Evolutionary conservation across 2,888 invertebrate genomes (phyloP).

Genomic region (Parapristionchus giblindavisi): DNA sequence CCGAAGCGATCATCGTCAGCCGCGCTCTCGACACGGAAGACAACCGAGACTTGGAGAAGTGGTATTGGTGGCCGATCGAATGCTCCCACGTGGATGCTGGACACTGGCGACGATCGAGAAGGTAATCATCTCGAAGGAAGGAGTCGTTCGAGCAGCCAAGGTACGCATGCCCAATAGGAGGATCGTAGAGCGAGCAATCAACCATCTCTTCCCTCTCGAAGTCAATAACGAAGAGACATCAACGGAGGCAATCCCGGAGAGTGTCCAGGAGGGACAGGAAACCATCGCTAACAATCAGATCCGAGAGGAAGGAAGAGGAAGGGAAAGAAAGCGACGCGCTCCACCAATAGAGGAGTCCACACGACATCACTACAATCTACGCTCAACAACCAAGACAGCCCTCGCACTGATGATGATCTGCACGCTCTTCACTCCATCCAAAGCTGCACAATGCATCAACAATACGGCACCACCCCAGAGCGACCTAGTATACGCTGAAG

Average conservation of each 20-base stretch:
- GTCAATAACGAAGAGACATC: background rate
- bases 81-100: background rate
- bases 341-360: background rate
- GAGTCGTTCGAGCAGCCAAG: slow-evolving; percentile 7
- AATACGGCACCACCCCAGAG: background rate
- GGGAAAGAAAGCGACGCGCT: background rate
- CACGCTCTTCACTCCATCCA: background rate
- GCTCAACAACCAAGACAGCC: background rate
- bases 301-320: background rate
- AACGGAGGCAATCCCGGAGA: background rate
- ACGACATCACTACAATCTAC: background rate
- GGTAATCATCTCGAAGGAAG: background rate
- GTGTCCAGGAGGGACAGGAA: background rate
- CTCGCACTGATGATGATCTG: background rate
- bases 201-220: background rate
- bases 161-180: background rate
- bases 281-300: background rate
- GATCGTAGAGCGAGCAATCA: background rate
- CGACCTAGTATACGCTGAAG: background rate
- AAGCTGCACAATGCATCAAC: background rate
- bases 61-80: background rate
- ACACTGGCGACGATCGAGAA: background rate
- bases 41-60: background rate
- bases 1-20: background rate
- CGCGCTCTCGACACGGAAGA: background rate